Conservation (phyloP, 2,888 invertebrate genomes). For the Hipparchia sbordonii region DNA sequence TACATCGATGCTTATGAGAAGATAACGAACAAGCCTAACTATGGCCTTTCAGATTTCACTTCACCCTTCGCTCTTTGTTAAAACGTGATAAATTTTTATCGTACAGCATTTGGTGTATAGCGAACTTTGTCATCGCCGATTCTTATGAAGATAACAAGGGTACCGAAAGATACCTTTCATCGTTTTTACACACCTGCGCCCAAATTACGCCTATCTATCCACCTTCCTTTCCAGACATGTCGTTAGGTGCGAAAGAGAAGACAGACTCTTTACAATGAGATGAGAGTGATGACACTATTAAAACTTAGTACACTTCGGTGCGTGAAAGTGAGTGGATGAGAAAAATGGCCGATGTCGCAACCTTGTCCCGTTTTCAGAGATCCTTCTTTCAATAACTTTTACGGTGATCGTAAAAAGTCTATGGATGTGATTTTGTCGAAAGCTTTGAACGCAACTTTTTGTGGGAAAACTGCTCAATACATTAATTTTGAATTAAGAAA, state of each 20-base stretch:
- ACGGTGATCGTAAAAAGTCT: background rate
- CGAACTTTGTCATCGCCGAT: slow-evolving; percentile 11
- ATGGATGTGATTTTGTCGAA: background rate
- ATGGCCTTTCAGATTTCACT: too few relatives aligned
- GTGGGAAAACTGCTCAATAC: background rate
- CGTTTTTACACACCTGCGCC: slow-evolving; percentile 25
- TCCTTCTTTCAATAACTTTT: slow-evolving; percentile 6
- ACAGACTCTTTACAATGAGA: background rate
- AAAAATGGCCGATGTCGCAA: slow-evolving; percentile 4
- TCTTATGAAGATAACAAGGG: slow-evolving; percentile 24
- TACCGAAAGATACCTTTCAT: slow-evolving; percentile 17
- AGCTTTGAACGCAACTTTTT: background rate
- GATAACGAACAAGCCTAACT: too few relatives aligned
- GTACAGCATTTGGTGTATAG: slow-evolving; percentile 2
- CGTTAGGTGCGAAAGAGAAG: slow-evolving; percentile 7
- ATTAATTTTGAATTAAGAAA: too few relatives aligned
- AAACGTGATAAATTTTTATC: background rate
- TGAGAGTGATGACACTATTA: slow-evolving; percentile 24
- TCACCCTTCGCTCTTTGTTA: too few relatives aligned
- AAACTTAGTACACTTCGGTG: slow-evolving; percentile 15
- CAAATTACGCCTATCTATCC: slow-evolving; percentile 16
- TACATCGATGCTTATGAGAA: too few relatives aligned
- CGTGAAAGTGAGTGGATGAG: slow-evolving; percentile 14
- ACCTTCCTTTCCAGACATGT: background rate
- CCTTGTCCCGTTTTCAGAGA: slow-evolving; percentile 5